phyloP scores from a whole-genome alignment of 2,888 invertebrate species.

The Molanna angustata region DNA sequence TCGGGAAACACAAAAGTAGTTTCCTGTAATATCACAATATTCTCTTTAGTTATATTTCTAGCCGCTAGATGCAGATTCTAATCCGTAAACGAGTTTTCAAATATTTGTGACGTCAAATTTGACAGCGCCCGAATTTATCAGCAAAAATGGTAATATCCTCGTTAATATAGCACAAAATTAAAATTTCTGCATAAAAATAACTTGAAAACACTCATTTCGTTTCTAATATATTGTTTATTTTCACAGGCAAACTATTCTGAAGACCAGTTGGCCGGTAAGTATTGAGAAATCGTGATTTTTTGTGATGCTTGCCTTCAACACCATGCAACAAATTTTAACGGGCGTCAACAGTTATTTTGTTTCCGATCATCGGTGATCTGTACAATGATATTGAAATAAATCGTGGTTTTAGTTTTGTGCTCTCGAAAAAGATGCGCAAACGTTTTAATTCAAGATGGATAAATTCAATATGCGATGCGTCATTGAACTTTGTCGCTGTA shows the following conservation, averaged over 20 bases:
- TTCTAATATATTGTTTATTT: slow-evolving; percentile 20
- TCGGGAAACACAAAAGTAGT: no score
- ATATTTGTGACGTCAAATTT: slow-evolving; percentile 31
- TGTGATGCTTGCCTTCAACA: slow-evolving; percentile 14
- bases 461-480: no score
- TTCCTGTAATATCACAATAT: no score
- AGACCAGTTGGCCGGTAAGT: slow-evolving; percentile 91
- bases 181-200: no score
- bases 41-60: neutral
- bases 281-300: slow-evolving; percentile 28
- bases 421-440: no score
- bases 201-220: no score
- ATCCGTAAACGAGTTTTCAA: slow-evolving; percentile 16
- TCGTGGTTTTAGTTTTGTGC: no score
- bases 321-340: slow-evolving; percentile 26
- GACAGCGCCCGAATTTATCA: slow-evolving; percentile 30
- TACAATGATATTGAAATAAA: no score
- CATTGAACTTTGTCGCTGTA: no score
- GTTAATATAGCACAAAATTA: no score
- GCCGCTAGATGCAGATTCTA: slow-evolving; percentile 13
- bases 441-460: no score
- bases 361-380: no score
- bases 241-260: slow-evolving; percentile 83
- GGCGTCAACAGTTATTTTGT: slow-evolving; percentile 13
- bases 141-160: slow-evolving; percentile 25